phyloP scores from a whole-genome alignment of 2,888 invertebrate species.

The Drosophila meridionalis region DNA sequence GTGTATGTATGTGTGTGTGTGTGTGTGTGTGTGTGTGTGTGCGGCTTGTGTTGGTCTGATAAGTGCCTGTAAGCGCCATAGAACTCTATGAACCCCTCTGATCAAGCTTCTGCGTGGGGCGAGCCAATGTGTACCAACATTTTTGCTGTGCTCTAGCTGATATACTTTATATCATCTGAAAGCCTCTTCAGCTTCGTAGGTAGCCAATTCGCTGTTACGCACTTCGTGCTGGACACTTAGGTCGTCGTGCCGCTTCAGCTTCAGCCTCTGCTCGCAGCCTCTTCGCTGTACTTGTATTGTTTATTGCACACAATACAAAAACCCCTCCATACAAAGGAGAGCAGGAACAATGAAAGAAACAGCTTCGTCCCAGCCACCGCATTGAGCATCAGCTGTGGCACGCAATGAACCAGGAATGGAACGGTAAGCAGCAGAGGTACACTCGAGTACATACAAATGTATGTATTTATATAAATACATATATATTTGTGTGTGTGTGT shows the following conservation, averaged over 20 bases:
- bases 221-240: conserved; percentile 51
- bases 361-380: conserved; percentile 42
- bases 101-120: conserved; percentile 34
- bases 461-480: neutral
- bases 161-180: conserved; percentile 39
- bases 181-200: conserved; percentile 36
- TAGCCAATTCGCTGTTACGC: conserved; percentile 67
- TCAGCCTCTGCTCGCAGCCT: conserved; percentile 23
- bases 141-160: conserved; percentile 38
- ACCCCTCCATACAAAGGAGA: conserved; percentile 60
- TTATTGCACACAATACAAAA: conserved; percentile 60
- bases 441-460: conserved; percentile 1
- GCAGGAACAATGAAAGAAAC: conserved; percentile 59
- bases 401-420: conserved; percentile 11
- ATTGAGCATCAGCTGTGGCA: conserved; percentile 52
- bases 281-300: conserved; percentile 56
- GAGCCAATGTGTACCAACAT: conserved; percentile 38
- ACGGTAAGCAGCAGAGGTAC: conserved; percentile 16
- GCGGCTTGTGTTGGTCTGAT: conserved; percentile 59
- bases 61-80: conserved; percentile 69
- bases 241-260: conserved; percentile 27
- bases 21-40: conserved; percentile 13
- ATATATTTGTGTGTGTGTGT: no score
- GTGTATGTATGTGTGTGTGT: neutral
- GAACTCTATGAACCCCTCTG: conserved; percentile 42